Evolutionary conservation across 2,888 invertebrate genomes (phyloP), one percentile per base, ranked within the genome.

Genomic region (Drosophila mimetica): DNA sequence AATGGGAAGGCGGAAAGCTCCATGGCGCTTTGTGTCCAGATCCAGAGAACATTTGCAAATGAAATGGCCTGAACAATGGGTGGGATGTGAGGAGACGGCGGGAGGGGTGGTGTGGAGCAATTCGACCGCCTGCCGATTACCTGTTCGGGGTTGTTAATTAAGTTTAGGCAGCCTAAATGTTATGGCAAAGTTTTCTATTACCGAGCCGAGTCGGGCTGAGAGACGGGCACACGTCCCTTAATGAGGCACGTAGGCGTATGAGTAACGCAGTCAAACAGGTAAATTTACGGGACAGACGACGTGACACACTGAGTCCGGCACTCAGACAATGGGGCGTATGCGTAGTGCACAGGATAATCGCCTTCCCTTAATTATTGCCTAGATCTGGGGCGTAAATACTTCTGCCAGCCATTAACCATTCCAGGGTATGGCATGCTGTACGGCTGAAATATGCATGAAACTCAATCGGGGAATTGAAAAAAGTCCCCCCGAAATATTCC

Each of bases 161-260:
- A 84, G 83, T 84, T 83, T 85, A 69, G 82, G 74, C 54, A 53
- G 70, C 44, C 59, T 63, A 77, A 82, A 84, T 80, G 82, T 82
- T 80, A 83, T 79, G 74, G 65, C 77, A 73, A 85, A 85, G 84
- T 84, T 84, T 84, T 84, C 84, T 84, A 85, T 84, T 84, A 84
- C 81, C 72, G 44, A 47, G 39, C 20, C 30, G 57, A 36, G 41
- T 30, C 28, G 36, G 28, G 48, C 2, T 4, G 28, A 14, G 69
- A 48, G 48, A 47, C 59, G 55, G 52, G 65, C 67, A 71, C 78
- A 78, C 79, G 71, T 74, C 59, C 55, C 64, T 55, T 84, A 84
- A 85, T 85, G 81, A 79, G 81, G 52, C 84, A 84, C 84, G 84
- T 84, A 84, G 85, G 79, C 85, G 81, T 84, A 84, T 85, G 84